A percentile compares a stretch with the other conserved stretches of the same genome.
Evolutionary conservation across 2,888 invertebrate species (phyloP).

Genomic region (Cinara cedri): DNA sequence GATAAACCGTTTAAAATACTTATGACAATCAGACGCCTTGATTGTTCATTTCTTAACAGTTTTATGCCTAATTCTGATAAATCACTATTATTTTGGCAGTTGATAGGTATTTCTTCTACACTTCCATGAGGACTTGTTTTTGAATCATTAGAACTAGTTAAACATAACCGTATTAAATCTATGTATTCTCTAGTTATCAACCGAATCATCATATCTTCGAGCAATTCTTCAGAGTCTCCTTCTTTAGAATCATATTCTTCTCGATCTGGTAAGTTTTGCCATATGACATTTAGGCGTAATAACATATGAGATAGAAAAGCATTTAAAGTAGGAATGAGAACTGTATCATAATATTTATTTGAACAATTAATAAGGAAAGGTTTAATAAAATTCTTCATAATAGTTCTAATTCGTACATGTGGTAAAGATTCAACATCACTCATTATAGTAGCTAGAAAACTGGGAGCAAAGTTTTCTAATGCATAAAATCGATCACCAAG

Average conservation of each 20-base stretch:
- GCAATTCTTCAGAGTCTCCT: slow-evolving; percentile 68
- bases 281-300: slow-evolving; percentile 73
- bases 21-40: slow-evolving; percentile 65
- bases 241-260: slow-evolving; percentile 75
- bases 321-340: slow-evolving; percentile 79
- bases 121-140: slow-evolving; percentile 55
- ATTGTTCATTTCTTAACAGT: slow-evolving; percentile 71
- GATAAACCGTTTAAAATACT: slow-evolving; percentile 57
- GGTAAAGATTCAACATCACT: slow-evolving; percentile 76
- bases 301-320: slow-evolving; percentile 74
- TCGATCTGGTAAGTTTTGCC: slow-evolving; percentile 76
- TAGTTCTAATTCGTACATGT: slow-evolving; percentile 82
- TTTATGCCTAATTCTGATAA: slow-evolving; percentile 82
- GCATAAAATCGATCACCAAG: slow-evolving; percentile 87
- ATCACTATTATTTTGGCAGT: slow-evolving; percentile 29
- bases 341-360: slow-evolving; percentile 76
- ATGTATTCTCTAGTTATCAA: slow-evolving; percentile 87
- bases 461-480: slow-evolving; percentile 75
- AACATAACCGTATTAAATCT: slow-evolving; percentile 78
- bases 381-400: slow-evolving; percentile 83
- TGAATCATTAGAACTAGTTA: slow-evolving; percentile 71
- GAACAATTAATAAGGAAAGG: slow-evolving; percentile 87
- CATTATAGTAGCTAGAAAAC: slow-evolving; percentile 75
- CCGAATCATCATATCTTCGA: slow-evolving; percentile 84
- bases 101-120: slow-evolving; percentile 48